Evolutionary conservation across 2,113 vertebrate genomes (phyloP).

Genomic region (Tachycineta bicolor): DNA sequence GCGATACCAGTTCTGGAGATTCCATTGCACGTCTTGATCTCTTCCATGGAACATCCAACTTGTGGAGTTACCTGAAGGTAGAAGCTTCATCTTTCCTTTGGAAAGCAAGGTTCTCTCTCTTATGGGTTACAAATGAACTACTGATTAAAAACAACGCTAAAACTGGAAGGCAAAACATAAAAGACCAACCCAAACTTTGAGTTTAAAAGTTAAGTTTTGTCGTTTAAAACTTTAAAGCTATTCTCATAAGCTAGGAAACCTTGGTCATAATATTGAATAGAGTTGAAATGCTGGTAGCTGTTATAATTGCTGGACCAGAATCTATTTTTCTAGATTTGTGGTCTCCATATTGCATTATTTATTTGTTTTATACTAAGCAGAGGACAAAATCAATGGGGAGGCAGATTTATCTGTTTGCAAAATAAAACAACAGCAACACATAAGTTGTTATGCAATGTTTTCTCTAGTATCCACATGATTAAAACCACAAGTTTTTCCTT

Average conservation of each 20-base stretch:
- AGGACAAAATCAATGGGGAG: not conserved
- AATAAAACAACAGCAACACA: not conserved
- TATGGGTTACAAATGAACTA: not conserved
- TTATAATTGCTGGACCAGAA: not conserved
- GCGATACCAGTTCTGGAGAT: not conserved
- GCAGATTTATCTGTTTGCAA: not conserved
- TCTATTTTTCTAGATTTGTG: not conserved
- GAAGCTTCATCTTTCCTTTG: not conserved
- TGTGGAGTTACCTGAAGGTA: not conserved
- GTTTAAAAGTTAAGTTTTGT: not conserved
- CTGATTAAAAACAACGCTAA: not conserved
- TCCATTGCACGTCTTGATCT: not conserved
- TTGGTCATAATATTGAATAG: not conserved
- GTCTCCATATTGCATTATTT: not conserved
- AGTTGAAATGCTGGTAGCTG: not conserved
- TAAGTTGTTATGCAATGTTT: conserved; percentile 34
- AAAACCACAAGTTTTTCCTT: conserved; percentile 48
- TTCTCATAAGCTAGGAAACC: not conserved
- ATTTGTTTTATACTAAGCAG: not conserved
- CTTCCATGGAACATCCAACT: not conserved
- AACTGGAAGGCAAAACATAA: not conserved
- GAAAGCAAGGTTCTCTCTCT: not conserved
- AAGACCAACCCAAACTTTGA: not conserved
- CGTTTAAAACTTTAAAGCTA: not conserved
- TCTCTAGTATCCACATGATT: conserved; percentile 13